These are phyloP conservation scores for Muntiacus muntjak DNA, from an alignment of 2,113 vertebrate genomes.

Conservation along the genomic window DNA sequence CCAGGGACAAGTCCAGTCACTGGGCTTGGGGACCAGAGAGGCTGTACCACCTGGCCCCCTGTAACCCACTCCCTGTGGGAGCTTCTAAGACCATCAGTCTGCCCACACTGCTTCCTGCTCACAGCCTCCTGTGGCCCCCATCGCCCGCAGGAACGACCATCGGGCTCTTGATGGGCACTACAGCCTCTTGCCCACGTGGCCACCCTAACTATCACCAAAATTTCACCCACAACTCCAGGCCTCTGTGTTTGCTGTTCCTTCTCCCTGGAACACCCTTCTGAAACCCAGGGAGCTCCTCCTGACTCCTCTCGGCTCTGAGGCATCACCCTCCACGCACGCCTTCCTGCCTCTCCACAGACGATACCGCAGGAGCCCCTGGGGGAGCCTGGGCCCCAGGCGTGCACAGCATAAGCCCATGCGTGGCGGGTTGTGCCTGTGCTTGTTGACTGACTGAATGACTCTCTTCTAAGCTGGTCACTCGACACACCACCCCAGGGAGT, in stretches of 20 bases:
- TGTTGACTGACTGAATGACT: not conserved
- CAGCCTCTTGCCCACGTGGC: not conserved
- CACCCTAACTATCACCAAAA: not conserved
- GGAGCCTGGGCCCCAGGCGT: not conserved
- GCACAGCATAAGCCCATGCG: not conserved
- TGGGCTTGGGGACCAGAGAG: not conserved
- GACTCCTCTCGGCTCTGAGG: not conserved
- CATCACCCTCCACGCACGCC: not conserved
- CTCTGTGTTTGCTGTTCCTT: not conserved
- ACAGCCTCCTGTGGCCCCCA: not conserved
- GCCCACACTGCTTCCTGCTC: not conserved
- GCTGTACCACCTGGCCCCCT: too few relatives aligned
- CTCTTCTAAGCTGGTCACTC: not conserved
- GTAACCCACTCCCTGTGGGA: not conserved
- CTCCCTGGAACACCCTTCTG: not conserved
- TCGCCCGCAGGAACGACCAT: accelerated
- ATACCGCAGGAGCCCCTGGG: not conserved
- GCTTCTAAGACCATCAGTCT: not conserved
- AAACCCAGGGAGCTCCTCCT: not conserved
- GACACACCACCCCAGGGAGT: not conserved
- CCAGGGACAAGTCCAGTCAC: not conserved
- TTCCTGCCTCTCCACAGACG: not conserved
- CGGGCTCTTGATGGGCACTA: not conserved
- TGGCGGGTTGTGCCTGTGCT: not conserved
- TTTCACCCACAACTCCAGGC: not conserved